Evolutionary conservation across 2,113 vertebrate genomes (phyloP), one percentile per base, ranked within the genome.

Genomic region (Labeo rohita): DNA sequence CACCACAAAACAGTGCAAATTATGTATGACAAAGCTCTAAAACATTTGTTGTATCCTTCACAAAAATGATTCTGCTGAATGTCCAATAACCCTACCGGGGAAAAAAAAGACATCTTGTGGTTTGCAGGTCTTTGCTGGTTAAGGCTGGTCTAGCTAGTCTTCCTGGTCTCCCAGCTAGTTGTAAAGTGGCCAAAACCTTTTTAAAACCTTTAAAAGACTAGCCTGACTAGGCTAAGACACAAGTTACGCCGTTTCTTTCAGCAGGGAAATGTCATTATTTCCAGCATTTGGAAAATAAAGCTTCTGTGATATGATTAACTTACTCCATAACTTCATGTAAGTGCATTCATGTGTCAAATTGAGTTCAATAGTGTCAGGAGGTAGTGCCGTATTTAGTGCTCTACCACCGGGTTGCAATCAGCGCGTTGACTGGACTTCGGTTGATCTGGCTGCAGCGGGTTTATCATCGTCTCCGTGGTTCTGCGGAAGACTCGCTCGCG

Each of bases 401-500:
- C 59, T 81, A 50, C 79, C 61, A 68, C 12, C 36, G 21, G n/a
- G 11, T 23, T 28, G 59, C 13, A 23, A 7, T 86, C 56, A 81
- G 18, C 11, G 79, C 72, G 28, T 50, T 39, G 85, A 43, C 11
- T 56, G 56, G 3, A 28, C 0, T 1, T 85, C 70, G 11, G 77
- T 6, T 73, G 68, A 63, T 54, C 52, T 50, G 1, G 28, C 8
- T 2, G 61, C 23, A 1, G 89, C 56, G 56, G 73, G 47, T 0
- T 89, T 92, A 43, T 95, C 95, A 18, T 95, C 94, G 8, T 94
- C 95, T 59, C 96, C 95, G 1, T 95, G 94, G 13, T 95, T 89
- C 18, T 96, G 93, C 0, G 96, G 95, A 11, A 99, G 94, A 2
- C 93, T 94, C 8, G 94, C 93, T 3, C 97, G 97, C 10, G 91